These are phyloP conservation scores for Diarsia mendica DNA, from an alignment of 2,888 invertebrate genomes.

Conservation along the genomic window DNA sequence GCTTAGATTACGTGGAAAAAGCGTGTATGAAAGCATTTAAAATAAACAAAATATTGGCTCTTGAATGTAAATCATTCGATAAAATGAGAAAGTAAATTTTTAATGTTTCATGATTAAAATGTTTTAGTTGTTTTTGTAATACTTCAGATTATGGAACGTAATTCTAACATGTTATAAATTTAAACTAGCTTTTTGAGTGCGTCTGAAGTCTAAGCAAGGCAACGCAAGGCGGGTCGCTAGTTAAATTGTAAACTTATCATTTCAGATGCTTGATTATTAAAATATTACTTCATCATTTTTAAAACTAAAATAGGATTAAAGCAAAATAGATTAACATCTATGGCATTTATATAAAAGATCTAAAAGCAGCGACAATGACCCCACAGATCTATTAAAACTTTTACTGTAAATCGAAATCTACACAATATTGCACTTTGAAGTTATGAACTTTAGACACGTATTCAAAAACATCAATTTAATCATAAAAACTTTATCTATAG, in stretches of 20 bases:
- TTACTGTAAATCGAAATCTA: slow-evolving; percentile 7
- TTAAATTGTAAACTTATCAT: background rate
- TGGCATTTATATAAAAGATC: no score
- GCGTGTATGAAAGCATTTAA: slow-evolving; percentile 3
- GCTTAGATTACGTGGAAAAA: slow-evolving; percentile 10
- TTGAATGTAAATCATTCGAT: background rate
- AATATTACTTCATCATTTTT: background rate
- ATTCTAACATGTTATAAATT: background rate
- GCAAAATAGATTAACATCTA: background rate
- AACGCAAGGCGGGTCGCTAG: background rate
- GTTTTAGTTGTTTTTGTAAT: background rate
- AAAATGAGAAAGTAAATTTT: background rate
- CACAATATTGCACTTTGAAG: slow-evolving; percentile 1
- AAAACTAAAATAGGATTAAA: background rate
- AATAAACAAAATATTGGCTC: background rate
- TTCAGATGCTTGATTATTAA: background rate
- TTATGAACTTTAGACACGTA: background rate
- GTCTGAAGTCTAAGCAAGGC: background rate
- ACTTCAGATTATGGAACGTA: background rate
- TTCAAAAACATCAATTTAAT: background rate
- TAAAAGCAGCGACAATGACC: background rate
- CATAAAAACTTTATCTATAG: background rate
- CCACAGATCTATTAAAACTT: background rate
- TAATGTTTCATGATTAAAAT: background rate
- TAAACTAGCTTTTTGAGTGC: background rate